Conservation (phyloP, 2,888 invertebrate species). For the Caenorhabditis japonica region DNA sequence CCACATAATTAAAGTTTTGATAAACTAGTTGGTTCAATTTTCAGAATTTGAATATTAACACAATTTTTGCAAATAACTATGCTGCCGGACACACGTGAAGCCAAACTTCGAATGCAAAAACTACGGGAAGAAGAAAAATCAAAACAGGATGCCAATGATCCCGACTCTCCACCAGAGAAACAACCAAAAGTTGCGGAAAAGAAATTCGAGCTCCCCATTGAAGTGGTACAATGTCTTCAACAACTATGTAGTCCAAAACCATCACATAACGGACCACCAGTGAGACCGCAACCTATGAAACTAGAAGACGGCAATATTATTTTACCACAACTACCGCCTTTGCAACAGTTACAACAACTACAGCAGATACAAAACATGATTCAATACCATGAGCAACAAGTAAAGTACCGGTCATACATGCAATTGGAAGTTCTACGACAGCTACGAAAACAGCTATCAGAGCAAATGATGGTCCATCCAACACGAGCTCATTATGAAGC, state of each 20-base stretch:
- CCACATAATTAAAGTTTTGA: no score
- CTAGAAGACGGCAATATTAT: slow-evolving; percentile 16
- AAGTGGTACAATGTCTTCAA: slow-evolving; percentile 14
- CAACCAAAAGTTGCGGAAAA: background rate
- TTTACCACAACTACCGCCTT: slow-evolving; percentile 20
- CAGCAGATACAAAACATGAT: slow-evolving; percentile 38
- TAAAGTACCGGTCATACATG: slow-evolving; percentile 40
- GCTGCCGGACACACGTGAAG: no score
- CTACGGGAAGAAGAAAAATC: no score
- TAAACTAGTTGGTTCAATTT: no score
- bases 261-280: slow-evolving; percentile 10
- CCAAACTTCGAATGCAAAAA: no score
- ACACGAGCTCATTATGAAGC: slow-evolving; percentile 18
- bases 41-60: no score
- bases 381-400: slow-evolving; percentile 41
- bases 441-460: slow-evolving; percentile 37
- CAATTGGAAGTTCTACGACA: slow-evolving; percentile 31
- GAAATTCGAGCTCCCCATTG: background rate
- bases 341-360: slow-evolving; percentile 35
- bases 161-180: background rate
- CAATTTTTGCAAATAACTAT: no score
- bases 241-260: slow-evolving; percentile 15
- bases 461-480: slow-evolving; percentile 36
- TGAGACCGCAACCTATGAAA: slow-evolving; percentile 12
- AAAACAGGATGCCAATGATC: background rate